A percentile compares a stretch with the other conserved stretches of the same genome.
Evolutionary conservation across 2,888 invertebrate genomes (phyloP).

Genomic region (Sepiola atlantica): DNA sequence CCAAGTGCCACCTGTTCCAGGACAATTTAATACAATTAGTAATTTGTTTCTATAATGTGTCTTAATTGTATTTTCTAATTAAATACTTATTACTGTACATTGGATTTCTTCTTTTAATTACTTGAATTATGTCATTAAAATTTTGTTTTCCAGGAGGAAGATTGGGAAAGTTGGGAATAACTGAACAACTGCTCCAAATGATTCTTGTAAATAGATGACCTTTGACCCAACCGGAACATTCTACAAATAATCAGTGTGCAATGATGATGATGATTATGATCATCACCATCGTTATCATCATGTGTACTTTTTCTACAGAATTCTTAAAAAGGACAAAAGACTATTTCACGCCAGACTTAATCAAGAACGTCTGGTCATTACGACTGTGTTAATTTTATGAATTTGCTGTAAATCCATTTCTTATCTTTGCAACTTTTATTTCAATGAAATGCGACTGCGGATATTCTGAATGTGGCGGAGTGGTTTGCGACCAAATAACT

Average conservation of each 20-base stretch:
- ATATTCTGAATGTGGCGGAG: neutral
- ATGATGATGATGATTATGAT: neutral
- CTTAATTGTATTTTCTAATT: neutral
- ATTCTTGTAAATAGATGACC: neutral
- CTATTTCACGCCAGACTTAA: neutral
- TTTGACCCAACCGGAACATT: neutral
- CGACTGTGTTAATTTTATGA: neutral
- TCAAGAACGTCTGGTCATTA: neutral
- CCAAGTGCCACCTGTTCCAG: no score
- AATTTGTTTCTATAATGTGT: neutral
- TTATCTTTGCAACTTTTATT: neutral
- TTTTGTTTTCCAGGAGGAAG: slow-evolving; percentile 61
- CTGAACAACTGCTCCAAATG: neutral
- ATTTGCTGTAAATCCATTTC: neutral
- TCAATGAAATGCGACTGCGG: neutral
- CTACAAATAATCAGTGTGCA: neutral
- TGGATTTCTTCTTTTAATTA: neutral
- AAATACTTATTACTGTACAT: neutral
- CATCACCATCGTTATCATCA: neutral
- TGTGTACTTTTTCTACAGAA: neutral
- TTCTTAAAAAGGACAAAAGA: neutral
- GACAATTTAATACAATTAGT: neutral
- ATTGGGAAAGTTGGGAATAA: slow-evolving; percentile 70
- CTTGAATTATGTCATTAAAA: slow-evolving; percentile 21
- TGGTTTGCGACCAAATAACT: neutral